A percentile compares a stretch with the other conserved stretches of the same genome.
Conservation (phyloP, 2,113 vertebrate species). For the Nothocercus nigrocapillus region DNA sequence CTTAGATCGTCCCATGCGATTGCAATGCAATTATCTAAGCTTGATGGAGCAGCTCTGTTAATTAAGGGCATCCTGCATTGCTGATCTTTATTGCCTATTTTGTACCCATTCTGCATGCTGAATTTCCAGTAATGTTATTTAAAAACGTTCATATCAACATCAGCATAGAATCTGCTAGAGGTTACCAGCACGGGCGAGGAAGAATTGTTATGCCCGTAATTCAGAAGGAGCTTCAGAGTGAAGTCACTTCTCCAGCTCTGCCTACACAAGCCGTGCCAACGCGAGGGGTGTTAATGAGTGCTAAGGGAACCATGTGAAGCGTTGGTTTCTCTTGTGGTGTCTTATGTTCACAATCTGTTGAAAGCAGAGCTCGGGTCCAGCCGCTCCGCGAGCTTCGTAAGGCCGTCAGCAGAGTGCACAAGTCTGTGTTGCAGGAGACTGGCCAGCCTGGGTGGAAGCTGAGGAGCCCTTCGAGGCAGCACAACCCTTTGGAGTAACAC, state of each 20-base stretch:
- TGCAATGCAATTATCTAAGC: neutral
- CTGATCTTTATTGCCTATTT: neutral
- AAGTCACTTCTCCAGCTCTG: neutral
- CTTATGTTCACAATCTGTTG: neutral
- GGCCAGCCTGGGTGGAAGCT: neutral
- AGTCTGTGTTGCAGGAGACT: accelerated
- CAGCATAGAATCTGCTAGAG: neutral
- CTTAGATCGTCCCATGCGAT: neutral
- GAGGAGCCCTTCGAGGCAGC: neutral
- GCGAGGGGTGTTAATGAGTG: neutral
- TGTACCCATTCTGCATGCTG: neutral
- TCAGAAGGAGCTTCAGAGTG: neutral
- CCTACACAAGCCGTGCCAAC: neutral
- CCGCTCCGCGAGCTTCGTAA: accelerated
- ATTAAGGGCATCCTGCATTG: neutral
- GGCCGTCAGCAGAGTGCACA: accelerated
- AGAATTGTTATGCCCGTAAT: neutral
- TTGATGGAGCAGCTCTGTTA: conserved; percentile 3
- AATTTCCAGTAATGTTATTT: neutral
- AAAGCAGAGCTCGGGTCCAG: neutral
- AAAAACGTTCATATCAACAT: neutral
- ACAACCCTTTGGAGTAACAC: neutral
- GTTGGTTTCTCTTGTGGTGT: neutral
- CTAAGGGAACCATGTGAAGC: neutral
- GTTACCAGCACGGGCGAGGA: neutral